Conservation (phyloP, 2,113 vertebrate species). For the Tautogolabrus adspersus region DNA sequence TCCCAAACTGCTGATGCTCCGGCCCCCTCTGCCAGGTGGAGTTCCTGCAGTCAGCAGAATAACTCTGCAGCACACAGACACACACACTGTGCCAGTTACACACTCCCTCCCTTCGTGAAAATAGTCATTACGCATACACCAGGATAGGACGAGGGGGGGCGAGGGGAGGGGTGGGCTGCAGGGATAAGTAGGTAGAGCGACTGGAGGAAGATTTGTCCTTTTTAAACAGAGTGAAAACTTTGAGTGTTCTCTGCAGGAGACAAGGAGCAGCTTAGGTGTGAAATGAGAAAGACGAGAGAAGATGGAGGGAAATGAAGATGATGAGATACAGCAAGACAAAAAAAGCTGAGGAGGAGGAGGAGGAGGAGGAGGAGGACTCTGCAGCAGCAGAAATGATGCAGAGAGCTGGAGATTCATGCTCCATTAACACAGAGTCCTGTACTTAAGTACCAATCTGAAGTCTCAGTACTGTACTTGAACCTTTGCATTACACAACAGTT, state of each 20-base stretch:
- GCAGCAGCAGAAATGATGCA: conserved; percentile 60
- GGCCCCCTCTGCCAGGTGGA: conserved; percentile 48
- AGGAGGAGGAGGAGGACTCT: conserved; percentile 16
- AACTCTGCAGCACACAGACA: conserved; percentile 58
- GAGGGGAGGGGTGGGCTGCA: background rate
- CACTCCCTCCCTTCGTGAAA: conserved; percentile 46
- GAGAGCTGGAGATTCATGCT: conserved; percentile 22
- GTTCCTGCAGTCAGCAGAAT: conserved; percentile 74
- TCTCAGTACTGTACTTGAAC: background rate
- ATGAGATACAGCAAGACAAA: background rate
- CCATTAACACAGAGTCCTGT: background rate
- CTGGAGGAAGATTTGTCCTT: conserved; percentile 14
- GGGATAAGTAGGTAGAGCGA: background rate
- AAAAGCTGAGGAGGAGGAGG: conserved; percentile 5
- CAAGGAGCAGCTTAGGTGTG: conserved; percentile 44
- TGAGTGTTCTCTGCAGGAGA: conserved; percentile 43
- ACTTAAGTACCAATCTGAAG: background rate
- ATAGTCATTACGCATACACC: conserved; percentile 22
- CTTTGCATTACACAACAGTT: too few species aligned
- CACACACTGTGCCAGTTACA: conserved; percentile 25
- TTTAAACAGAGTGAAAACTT: conserved; percentile 32
- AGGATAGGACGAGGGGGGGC: background rate
- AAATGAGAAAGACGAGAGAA: conserved; percentile 36
- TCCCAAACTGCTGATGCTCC: conserved; percentile 59
- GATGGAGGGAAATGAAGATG: conserved; percentile 14